Conservation (phyloP, 2,113 vertebrate species). For the Rafetus swinhoei region DNA sequence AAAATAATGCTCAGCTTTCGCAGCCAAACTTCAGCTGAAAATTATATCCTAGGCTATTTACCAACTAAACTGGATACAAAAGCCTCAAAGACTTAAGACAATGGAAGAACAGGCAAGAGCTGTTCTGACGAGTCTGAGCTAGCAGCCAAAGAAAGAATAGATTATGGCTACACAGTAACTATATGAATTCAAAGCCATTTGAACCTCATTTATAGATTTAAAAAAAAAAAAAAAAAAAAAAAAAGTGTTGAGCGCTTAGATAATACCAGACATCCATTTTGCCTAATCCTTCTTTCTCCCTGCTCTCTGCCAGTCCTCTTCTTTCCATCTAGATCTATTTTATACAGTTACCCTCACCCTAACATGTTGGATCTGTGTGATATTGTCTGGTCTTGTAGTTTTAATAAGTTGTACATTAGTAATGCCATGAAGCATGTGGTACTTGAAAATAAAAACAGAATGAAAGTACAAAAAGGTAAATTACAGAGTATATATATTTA, state of each 20-base stretch:
- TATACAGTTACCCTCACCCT: neutral
- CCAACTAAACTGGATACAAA: neutral
- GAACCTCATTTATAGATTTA: neutral
- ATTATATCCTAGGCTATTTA: neutral
- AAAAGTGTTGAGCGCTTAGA: neutral
- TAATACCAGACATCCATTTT: neutral
- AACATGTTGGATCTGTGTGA: neutral
- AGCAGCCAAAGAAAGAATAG: neutral
- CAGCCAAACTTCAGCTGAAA: neutral
- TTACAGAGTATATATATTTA: neutral
- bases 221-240: neutral
- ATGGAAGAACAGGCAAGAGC: neutral
- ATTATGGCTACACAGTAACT: neutral
- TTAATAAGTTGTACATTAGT: neutral
- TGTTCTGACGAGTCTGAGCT: neutral
- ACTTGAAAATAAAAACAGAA: neutral
- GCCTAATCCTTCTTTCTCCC: neutral
- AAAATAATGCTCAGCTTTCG: too few species aligned
- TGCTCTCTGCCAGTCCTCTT: neutral
- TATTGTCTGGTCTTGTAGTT: neutral
- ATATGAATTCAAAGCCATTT: neutral
- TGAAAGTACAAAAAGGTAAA: neutral
- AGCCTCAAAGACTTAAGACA: neutral
- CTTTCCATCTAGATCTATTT: neutral
- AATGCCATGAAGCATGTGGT: neutral